These are phyloP conservation scores for Delichon dasypus DNA, from an alignment of 2,797 vertebrate species.

Conservation along the genomic window DNA sequence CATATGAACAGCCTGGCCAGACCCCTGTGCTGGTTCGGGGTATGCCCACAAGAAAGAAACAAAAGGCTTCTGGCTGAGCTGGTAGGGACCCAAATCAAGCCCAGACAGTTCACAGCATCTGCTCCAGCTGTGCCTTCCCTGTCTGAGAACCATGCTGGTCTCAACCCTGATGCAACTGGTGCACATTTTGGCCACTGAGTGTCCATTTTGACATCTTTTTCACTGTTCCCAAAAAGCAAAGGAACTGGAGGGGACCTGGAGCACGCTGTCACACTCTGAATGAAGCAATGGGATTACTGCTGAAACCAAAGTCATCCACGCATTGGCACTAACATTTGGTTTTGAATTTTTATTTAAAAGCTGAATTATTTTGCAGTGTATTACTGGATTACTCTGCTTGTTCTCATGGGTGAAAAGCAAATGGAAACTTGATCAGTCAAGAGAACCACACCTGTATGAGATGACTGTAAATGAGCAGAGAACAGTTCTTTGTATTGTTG, in stretches of 20 bases:
- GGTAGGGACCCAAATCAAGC: background rate
- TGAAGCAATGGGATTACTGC: background rate
- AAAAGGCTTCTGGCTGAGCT: background rate
- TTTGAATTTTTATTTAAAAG: background rate
- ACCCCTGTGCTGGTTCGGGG: fast-evolving
- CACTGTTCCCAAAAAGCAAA: background rate
- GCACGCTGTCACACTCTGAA: fast-evolving
- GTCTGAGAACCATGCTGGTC: background rate
- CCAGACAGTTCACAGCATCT: background rate
- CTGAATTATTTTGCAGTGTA: background rate
- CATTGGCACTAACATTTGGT: background rate
- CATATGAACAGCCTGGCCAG: background rate
- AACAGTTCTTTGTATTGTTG: background rate
- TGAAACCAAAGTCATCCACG: background rate
- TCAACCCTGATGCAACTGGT: fast-evolving
- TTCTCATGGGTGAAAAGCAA: conserved; percentile 3
- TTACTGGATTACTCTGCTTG: background rate
- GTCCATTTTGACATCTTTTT: background rate
- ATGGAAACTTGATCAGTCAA: background rate
- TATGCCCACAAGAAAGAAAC: background rate
- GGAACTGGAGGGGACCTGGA: background rate
- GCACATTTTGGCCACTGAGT: background rate
- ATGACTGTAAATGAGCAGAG: background rate
- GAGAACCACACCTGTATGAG: background rate
- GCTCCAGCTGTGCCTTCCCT: background rate